These are phyloP conservation scores for Siderastrea radians DNA, from an alignment of 92 coral and sea anemone genomes.

Conservation along the genomic window DNA sequence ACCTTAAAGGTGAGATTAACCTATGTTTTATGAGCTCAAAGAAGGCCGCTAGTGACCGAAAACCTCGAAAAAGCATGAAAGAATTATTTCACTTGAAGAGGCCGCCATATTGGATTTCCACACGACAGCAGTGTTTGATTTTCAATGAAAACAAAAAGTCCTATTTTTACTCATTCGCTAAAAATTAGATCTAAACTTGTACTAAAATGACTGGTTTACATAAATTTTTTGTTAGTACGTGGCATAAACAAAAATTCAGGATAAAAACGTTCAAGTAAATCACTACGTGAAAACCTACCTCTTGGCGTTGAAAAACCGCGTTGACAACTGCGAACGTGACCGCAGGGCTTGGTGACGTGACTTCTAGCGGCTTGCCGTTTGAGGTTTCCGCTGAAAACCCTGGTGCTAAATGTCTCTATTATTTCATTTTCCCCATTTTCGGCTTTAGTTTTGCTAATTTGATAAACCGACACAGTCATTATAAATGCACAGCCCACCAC, in stretches of 20 bases:
- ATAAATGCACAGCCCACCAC: too few relatives aligned
- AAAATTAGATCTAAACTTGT: too few relatives aligned
- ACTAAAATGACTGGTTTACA: too few relatives aligned
- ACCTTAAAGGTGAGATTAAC: background rate
- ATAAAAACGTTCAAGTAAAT: constrained; percentile 40
- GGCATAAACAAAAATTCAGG: background rate
- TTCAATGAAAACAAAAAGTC: too few relatives aligned
- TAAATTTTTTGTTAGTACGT: background rate
- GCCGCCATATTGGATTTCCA: constrained; percentile 26
- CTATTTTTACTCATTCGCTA: too few relatives aligned
- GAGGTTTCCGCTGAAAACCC: constrained; percentile 40
- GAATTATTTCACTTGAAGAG: constrained; percentile 17
- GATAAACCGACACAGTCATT: too few relatives aligned
- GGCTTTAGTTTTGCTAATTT: too few relatives aligned
- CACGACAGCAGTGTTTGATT: constrained; percentile 20
- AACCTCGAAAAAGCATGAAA: background rate
- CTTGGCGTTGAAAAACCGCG: constrained; percentile 42
- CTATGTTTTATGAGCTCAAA: constrained; percentile 7
- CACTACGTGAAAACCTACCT: constrained; percentile 60
- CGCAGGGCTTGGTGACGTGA: constrained; percentile 49
- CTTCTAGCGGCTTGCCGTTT: constrained; percentile 44
- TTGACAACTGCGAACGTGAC: constrained; percentile 46
- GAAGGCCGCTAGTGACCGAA: background rate
- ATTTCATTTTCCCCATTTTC: too few relatives aligned
- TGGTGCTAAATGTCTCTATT: constrained; percentile 53